Percentiles rank a stretch among this genome's conserved stretches.
Conservation (phyloP, 2,113 vertebrate species). For the Mirounga angustirostris region DNA sequence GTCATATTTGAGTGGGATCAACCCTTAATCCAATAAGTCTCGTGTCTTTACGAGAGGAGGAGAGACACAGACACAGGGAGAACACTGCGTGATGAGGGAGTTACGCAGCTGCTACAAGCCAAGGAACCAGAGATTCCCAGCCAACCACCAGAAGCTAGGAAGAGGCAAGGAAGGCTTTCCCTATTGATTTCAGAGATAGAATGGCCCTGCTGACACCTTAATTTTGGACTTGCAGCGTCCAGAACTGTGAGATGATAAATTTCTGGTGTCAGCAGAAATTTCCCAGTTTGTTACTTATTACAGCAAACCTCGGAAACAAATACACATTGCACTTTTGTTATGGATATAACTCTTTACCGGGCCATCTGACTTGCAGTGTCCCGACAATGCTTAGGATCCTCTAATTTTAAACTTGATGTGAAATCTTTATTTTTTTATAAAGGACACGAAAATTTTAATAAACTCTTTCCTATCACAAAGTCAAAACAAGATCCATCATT, state of each 20-base stretch:
- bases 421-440: not conserved
- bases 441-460: constrained; percentile 21
- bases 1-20: not conserved
- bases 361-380: not conserved
- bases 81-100: not conserved
- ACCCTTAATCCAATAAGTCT: not conserved
- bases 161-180: not conserved
- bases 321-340: not conserved
- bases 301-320: not conserved
- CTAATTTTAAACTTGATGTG: constrained; percentile 33
- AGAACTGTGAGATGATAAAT: not conserved
- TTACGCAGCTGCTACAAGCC: not conserved
- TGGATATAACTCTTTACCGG: not conserved
- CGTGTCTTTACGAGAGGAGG: not conserved
- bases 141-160: not conserved
- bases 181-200: not conserved
- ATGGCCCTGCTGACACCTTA: not conserved
- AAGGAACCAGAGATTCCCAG: not conserved
- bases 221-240: not conserved
- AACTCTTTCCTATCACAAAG: not conserved
- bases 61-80: not conserved
- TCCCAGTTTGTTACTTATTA: not conserved
- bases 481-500: not conserved
- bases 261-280: not conserved
- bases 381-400: not conserved